These are phyloP conservation scores for Planococcus citri DNA, from an alignment of 1,140 invertebrate species.

Conservation along the genomic window DNA sequence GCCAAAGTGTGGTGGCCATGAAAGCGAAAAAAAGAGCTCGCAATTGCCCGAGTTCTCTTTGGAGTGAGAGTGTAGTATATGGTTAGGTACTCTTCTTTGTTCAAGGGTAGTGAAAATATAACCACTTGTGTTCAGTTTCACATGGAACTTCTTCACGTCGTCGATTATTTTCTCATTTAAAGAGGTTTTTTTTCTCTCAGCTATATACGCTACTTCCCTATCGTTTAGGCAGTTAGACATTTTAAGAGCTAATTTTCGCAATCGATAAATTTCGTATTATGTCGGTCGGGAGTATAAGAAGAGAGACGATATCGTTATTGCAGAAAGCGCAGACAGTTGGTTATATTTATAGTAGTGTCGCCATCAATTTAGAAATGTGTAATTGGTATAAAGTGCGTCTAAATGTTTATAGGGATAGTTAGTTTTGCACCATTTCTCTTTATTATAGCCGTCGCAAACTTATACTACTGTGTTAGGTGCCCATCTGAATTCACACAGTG, in stretches of 20 bases:
- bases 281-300: neutral
- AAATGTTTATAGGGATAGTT: conserved; percentile 7
- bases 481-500: too few relatives aligned
- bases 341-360: neutral
- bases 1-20: neutral
- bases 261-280: conserved; percentile 1
- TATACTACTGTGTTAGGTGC: too few relatives aligned
- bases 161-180: conserved; percentile 1
- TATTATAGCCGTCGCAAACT: neutral
- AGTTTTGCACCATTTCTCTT: conserved; percentile 2
- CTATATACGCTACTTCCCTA: neutral
- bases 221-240: neutral
- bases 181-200: neutral
- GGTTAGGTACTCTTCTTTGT: too few relatives aligned
- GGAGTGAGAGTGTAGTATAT: too few relatives aligned
- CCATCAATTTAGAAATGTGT: neutral
- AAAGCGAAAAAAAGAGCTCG: neutral
- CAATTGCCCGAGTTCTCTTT: neutral
- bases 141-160: neutral
- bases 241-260: conserved; percentile 7
- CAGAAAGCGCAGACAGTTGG: neutral
- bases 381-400: neutral
- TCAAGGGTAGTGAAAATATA: too few relatives aligned
- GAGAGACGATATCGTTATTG: neutral
- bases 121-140: neutral